Base-by-base conservation (phyloP, 2,888 invertebrate genomes). In the Drosophila greeni region DNA sequence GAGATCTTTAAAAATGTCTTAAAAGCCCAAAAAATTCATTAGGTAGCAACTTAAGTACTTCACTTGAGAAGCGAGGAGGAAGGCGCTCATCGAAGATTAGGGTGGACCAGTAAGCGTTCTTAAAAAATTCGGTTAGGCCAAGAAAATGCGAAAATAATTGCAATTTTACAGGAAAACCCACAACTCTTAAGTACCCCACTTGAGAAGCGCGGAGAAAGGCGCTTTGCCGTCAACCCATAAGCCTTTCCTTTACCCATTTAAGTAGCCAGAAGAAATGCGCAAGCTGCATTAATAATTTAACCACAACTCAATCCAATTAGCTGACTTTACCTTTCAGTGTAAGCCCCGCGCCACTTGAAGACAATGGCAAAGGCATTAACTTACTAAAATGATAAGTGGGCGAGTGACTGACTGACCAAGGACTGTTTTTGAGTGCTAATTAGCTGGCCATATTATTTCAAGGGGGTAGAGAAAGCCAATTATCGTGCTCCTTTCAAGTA, bases 41-140 rank as follows among this genome's bases (percentile, higher is more conserved):
- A 26, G 5, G 9, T 8, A 9, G 8, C 26, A 26, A 0, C 26
- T 26, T 26, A 26, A 26, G 26, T 26, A 26, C 3, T 9, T n/a
- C n/a, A n/a, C 26, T 33, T 26, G 53, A 39, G 53, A 57, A 33
- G 53, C 52, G 57, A 33, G 0, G 29, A 36, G 20, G n/a, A n/a
- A n/a, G 37, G 26, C 37, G 7, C 14, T 9, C 23, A 5, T 5
- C 5, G 3, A 23, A 23, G 23, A 23, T 23, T 23, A 23, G 23
- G 5, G 23, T 23, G 23, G 23, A 23, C 23, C 23, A 23, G 5
- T 23, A 23, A 23, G 23, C 5, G 3, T 23, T 23, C 23, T 23
- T 5, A 5, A 23, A 23, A 23, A 23, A 23, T 5, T n/a, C n/a
- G n/a, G n/a, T n/a, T n/a, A n/a, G n/a, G n/a, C n/a, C n/a, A n/a